phyloP scores from a whole-genome alignment of 2,113 vertebrate species.

The mouse (Mus musculus) region GRCm39 chr7:59297501-59298000 shows the following conservation, averaged over 20 bases:
- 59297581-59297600: neutral
- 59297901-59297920: neutral
- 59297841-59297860: neutral
- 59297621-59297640: neutral
- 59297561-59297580: neutral
- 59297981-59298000: no score
- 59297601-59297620: neutral
- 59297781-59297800: neutral
- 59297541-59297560: neutral
- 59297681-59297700: neutral
- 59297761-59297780: neutral
- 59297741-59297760: conserved; percentile 3
- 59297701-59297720: neutral
- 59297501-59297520: neutral
- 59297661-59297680: neutral
- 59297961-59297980: no score
- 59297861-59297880: neutral
- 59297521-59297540: neutral
- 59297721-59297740: neutral
- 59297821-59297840: neutral
- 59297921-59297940: no score
- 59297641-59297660: neutral
- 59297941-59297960: no score
- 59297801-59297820: neutral
- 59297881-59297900: neutral